Percentiles rank a stretch among this genome's conserved stretches.
Conservation (phyloP, 2,888 invertebrate genomes). For the Pomacea canaliculata region DNA sequence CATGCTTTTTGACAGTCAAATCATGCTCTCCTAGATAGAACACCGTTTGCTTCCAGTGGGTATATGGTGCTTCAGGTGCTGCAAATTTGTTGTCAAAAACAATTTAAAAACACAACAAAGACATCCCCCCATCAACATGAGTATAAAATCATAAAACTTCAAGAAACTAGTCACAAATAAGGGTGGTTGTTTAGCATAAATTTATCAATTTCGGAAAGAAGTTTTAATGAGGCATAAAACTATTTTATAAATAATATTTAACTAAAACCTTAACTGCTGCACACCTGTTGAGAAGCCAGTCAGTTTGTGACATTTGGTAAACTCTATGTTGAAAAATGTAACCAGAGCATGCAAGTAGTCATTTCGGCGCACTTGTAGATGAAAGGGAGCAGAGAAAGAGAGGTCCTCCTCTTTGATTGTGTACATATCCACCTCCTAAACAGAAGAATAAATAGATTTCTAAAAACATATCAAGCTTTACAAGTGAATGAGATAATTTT, state of each 20-base stretch:
- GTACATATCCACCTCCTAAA: conserved; percentile 93
- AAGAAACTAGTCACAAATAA: neutral
- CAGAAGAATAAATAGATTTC: neutral
- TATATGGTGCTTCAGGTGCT: conserved; percentile 96
- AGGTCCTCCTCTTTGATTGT: conserved; percentile 96
- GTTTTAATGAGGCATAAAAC: no score
- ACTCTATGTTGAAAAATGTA: conserved; percentile 99
- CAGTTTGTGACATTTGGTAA: conserved; percentile 98
- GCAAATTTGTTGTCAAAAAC: neutral
- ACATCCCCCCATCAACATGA: neutral
- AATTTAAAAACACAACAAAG: no score
- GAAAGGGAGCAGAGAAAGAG: conserved; percentile 85
- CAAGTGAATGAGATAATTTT: no score
- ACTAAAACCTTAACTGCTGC: neutral
- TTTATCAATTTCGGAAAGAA: no score
- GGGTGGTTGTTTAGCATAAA: no score
- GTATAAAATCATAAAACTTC: neutral
- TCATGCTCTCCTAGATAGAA: conserved; percentile 92
- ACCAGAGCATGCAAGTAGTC: conserved; percentile 98
- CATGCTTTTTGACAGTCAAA: conserved; percentile 93
- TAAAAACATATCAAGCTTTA: no score
- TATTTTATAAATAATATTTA: no score
- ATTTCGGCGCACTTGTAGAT: conserved; percentile 78
- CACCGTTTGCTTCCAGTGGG: conserved; percentile 99
- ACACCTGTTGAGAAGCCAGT: conserved; percentile 93